Evolutionary conservation across 1,140 invertebrate genomes (phyloP), one percentile per base, ranked within the genome.

Genomic region (Scaptodrosophila lebanonensis): DNA sequence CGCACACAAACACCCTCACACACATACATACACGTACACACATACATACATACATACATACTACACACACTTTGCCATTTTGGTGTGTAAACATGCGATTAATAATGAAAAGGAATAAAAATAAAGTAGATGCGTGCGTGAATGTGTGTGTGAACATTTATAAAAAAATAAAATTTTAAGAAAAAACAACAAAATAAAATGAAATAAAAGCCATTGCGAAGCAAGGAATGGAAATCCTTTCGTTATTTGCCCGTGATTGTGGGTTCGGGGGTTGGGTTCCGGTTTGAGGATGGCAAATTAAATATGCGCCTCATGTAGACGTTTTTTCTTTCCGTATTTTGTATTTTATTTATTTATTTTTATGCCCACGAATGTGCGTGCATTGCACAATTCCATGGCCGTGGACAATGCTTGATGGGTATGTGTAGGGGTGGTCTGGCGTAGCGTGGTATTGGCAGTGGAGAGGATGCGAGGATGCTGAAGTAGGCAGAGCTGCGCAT

Each of bases 261-360:
- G 29, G 33, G 25, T 7, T 32, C 17, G 9, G 7, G 1, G 8
- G 38, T 32, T 20, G 13, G 13, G 9, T 30, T 18, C 38, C 6
- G 17, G 4, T 16, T 36, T 38, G 12, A 29, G 47, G 15, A 16
- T 50, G 50, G 58, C 33, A 53, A 72, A 77, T 77, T 77, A 77
- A 77, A 79, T 77, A 77, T 77, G 73, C 72, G 72, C 62, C 72
- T 72, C 72, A 77, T 77, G 73, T 77, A 77, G 67, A 60, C 43
- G 63, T 25, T 36, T 75, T 60, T 50, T 29, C 32, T 9, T 9
- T 5, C 11, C 9, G 3, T 8, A 18, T 11, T 29, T 27, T n/a
- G 9, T 35, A 45, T 52, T 18, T 42, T 48, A 39, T 51, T 38
- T 1, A 36, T 29, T 36, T 29, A 29, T 53, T 57, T 39, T 76